Percentiles rank a stretch among this genome's conserved stretches.
phyloP scores from a whole-genome alignment of 2,888 invertebrate species.

The Drosophila rellima region DNA sequence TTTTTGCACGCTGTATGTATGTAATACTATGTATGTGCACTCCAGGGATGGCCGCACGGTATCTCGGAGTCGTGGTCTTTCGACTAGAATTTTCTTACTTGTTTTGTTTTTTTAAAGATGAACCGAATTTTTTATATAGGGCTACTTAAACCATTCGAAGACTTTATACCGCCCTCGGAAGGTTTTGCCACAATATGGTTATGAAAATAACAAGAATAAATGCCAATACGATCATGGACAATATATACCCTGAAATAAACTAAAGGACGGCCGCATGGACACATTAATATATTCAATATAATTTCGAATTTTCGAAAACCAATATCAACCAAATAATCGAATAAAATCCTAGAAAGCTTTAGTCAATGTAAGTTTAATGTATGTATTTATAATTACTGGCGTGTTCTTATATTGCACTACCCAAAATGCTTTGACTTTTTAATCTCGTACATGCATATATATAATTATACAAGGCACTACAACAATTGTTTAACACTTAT shows the following conservation, averaged over 20 bases:
- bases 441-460: not conserved
- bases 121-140: slow-evolving; percentile 44
- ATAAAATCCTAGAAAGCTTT: not conserved
- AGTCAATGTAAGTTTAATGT: not conserved
- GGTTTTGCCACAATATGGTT: slow-evolving; percentile 63
- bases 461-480: not conserved
- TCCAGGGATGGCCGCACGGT: too few species aligned
- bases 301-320: not conserved
- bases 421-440: not conserved
- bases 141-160: slow-evolving; percentile 72
- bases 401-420: not conserved
- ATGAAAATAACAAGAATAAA: slow-evolving; percentile 45
- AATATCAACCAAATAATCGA: not conserved
- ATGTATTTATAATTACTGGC: not conserved
- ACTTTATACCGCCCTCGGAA: slow-evolving; percentile 71
- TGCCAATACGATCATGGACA: slow-evolving; percentile 74
- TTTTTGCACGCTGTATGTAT: too few species aligned
- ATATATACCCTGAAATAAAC: slow-evolving; percentile 73
- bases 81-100: not conserved
- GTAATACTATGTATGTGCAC: too few species aligned
- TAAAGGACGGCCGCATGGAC: not conserved
- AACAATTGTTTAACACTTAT: not conserved
- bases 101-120: not conserved
- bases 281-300: not conserved
- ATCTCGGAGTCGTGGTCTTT: not conserved